Evolutionary conservation across 2,888 invertebrate genomes (phyloP).

Genomic region (Campaea margaritaria): DNA sequence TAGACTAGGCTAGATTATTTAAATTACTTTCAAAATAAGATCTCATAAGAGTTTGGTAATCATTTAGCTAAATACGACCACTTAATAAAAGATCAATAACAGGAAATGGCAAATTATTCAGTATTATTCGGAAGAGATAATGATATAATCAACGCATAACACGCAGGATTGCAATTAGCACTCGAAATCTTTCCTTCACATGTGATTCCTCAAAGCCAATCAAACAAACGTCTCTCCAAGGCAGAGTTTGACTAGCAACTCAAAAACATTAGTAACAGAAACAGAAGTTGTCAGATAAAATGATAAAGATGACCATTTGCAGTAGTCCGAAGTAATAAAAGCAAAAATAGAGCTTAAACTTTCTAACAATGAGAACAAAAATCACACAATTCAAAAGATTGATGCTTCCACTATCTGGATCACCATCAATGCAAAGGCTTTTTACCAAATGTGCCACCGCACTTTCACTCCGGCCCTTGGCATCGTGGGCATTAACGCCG

Average conservation of each 20-base stretch:
- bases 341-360: slow-evolving; percentile 39
- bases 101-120: too few relatives aligned
- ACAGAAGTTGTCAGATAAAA: background rate
- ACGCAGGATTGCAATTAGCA: too few relatives aligned
- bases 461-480: slow-evolving; percentile 80
- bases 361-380: slow-evolving; percentile 63
- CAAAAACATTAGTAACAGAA: background rate
- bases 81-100: background rate
- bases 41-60: background rate
- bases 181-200: too few relatives aligned
- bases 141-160: too few relatives aligned
- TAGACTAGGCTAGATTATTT: slow-evolving; percentile 21
- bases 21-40: slow-evolving; percentile 29
- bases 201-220: too few relatives aligned
- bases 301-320: slow-evolving; percentile 8
- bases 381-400: slow-evolving; percentile 64
- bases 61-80: background rate
- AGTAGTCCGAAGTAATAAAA: slow-evolving; percentile 31
- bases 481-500: slow-evolving; percentile 51
- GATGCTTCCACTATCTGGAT: slow-evolving; percentile 70
- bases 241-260: background rate
- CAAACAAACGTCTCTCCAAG: too few relatives aligned
- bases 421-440: slow-evolving; percentile 42
- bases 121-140: too few relatives aligned
- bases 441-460: slow-evolving; percentile 65